A percentile compares a stretch with the other conserved stretches of the same genome.
These are phyloP conservation scores for Dicyrtomina minuta DNA, from an alignment of 2,888 invertebrate species.

Conservation along the genomic window DNA sequence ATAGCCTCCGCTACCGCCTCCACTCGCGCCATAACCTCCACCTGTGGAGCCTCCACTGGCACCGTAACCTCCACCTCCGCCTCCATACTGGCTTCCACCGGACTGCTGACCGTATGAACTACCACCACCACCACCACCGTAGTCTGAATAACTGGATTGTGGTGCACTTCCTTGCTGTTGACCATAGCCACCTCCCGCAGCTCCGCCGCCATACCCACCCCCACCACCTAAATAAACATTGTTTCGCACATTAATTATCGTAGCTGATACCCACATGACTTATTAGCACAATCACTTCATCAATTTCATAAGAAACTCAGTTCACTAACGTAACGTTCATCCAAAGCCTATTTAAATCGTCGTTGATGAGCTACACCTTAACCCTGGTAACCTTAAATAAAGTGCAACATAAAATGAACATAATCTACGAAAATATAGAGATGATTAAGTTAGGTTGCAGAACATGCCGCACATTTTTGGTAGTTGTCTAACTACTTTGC, in stretches of 20 bases:
- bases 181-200: conserved; percentile 21
- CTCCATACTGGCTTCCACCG: conserved; percentile 25
- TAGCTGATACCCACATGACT: background rate
- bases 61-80: conserved; percentile 15
- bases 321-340: too few relatives aligned
- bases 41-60: background rate
- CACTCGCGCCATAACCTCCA: conserved; percentile 15
- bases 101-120: conserved; percentile 26
- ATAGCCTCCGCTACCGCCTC: conserved; percentile 19
- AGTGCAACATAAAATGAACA: too few relatives aligned
- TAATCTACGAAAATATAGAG: too few relatives aligned
- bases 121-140: conserved; percentile 20
- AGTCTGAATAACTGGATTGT: conserved; percentile 26
- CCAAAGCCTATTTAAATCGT: too few relatives aligned
- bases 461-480: too few relatives aligned
- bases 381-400: too few relatives aligned
- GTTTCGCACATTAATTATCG: background rate
- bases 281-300: background rate
- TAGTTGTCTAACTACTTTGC: too few relatives aligned
- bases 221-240: background rate
- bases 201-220: conserved; percentile 23
- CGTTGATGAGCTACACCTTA: too few relatives aligned
- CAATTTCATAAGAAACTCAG: background rate
- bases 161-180: conserved; percentile 8
- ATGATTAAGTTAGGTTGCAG: too few relatives aligned